Percentiles rank a stretch among this genome's conserved stretches.
phyloP scores from a whole-genome alignment of 2,113 vertebrate species.

The Mustela lutreola region DNA sequence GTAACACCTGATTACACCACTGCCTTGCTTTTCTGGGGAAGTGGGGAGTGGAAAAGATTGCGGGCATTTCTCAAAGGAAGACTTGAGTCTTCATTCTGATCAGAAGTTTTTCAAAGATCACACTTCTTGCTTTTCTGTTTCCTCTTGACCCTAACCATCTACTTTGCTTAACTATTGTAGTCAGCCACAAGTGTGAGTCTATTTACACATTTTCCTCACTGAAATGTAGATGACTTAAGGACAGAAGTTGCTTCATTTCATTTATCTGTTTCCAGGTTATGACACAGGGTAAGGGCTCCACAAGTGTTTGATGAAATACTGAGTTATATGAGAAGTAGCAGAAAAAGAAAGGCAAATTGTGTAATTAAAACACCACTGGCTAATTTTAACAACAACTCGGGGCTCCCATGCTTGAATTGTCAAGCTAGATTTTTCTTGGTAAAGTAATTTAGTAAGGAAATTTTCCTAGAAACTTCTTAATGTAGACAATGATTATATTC shows the following conservation, averaged over 20 bases:
- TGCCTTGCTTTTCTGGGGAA: background rate
- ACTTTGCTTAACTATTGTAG: background rate
- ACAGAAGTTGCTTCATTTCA: background rate
- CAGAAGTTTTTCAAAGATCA: background rate
- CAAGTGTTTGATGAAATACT: background rate
- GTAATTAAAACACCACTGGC: background rate
- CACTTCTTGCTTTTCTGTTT: background rate
- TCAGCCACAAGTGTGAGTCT: background rate
- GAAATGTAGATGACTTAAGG: background rate
- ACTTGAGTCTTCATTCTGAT: background rate
- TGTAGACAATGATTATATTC: background rate
- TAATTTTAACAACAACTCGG: background rate
- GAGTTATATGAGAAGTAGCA: background rate
- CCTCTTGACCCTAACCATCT: background rate
- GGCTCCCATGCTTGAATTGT: background rate
- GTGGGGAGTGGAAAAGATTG: background rate
- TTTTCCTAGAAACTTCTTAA: background rate
- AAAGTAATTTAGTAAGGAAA: background rate
- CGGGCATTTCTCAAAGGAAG: background rate
- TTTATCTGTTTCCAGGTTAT: background rate
- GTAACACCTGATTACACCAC: background rate
- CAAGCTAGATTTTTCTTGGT: background rate
- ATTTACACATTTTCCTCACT: background rate
- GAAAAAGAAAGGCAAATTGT: background rate
- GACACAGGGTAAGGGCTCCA: background rate